A percentile compares a stretch with the other conserved stretches of the same genome.
Evolutionary conservation across 92 coral and sea anemone genomes (phyloP).

Genomic region (Actinernus sp.): DNA sequence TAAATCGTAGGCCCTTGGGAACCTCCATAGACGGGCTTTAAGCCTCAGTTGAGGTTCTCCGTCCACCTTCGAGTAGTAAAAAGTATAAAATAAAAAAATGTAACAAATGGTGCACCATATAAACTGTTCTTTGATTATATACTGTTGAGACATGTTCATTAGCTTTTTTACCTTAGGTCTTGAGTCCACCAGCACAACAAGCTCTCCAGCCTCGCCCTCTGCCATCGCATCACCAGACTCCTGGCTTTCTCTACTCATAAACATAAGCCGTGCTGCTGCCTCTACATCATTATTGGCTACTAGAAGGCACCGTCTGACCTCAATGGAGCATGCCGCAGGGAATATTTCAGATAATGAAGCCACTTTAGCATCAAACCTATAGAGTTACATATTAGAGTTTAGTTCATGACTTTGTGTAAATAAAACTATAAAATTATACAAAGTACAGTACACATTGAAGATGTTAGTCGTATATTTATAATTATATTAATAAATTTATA

Average conservation of each 20-base stretch:
- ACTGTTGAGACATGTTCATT: too few relatives aligned
- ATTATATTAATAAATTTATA: too few relatives aligned
- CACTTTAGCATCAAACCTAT: slow-evolving; percentile 24
- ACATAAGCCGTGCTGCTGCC: slow-evolving; percentile 75
- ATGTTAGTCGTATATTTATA: too few relatives aligned
- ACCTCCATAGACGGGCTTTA: too few relatives aligned
- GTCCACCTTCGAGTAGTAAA: too few relatives aligned
- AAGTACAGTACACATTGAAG: too few relatives aligned
- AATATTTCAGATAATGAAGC: slow-evolving; percentile 65
- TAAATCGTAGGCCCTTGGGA: too few relatives aligned
- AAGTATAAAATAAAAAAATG: neutral
- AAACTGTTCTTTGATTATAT: too few relatives aligned
- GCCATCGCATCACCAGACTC: neutral
- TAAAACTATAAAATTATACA: too few relatives aligned
- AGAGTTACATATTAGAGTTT: too few relatives aligned
- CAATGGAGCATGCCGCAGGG: slow-evolving; percentile 68
- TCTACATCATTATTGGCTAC: slow-evolving; percentile 69
- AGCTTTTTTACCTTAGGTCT: slow-evolving; percentile 11
- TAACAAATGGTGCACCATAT: neutral
- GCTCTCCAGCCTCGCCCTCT: neutral
- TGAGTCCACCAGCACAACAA: neutral
- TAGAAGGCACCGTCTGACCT: slow-evolving; percentile 61
- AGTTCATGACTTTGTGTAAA: too few relatives aligned
- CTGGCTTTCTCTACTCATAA: slow-evolving; percentile 38
- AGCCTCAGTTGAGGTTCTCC: too few relatives aligned